phyloP scores from a whole-genome alignment of 2,113 vertebrate species.

The Otolemur garnettii region DNA sequence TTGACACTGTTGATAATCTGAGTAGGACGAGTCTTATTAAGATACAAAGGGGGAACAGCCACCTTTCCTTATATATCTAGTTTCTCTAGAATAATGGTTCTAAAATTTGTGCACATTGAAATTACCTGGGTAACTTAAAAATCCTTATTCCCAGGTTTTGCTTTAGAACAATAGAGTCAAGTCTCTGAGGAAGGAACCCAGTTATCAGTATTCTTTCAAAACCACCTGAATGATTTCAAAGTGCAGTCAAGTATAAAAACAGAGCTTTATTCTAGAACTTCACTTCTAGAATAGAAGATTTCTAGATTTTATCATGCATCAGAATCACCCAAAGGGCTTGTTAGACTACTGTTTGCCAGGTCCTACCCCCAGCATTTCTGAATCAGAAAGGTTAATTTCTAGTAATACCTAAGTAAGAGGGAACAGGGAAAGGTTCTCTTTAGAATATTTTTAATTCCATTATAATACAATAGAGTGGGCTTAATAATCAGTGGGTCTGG shows the following conservation, averaged over 20 bases:
- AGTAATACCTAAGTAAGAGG: not conserved
- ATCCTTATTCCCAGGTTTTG: not conserved
- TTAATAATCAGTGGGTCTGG: not conserved
- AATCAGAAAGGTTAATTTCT: not conserved
- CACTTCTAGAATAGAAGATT: not conserved
- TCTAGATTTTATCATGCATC: not conserved
- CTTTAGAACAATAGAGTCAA: not conserved
- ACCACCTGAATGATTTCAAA: not conserved
- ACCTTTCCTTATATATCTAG: not conserved
- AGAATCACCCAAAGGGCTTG: not conserved
- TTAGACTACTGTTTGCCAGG: not conserved
- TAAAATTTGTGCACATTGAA: not conserved
- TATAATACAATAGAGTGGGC: not conserved
- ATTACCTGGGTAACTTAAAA: not conserved
- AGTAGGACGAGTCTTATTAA: not conserved
- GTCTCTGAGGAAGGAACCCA: not conserved
- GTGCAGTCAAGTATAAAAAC: not conserved
- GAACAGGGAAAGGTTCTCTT: not conserved
- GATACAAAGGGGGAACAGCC: not conserved
- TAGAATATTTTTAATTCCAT: constrained; percentile 3
- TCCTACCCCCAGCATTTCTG: not conserved
- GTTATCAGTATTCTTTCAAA: not conserved
- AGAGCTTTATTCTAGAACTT: not conserved
- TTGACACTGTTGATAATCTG: not conserved
- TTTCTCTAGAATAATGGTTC: not conserved